A percentile compares a stretch with the other conserved stretches of the same genome.
Evolutionary conservation across 2,797 vertebrate species (phyloP).

Genomic region (Taenioides sp.): DNA sequence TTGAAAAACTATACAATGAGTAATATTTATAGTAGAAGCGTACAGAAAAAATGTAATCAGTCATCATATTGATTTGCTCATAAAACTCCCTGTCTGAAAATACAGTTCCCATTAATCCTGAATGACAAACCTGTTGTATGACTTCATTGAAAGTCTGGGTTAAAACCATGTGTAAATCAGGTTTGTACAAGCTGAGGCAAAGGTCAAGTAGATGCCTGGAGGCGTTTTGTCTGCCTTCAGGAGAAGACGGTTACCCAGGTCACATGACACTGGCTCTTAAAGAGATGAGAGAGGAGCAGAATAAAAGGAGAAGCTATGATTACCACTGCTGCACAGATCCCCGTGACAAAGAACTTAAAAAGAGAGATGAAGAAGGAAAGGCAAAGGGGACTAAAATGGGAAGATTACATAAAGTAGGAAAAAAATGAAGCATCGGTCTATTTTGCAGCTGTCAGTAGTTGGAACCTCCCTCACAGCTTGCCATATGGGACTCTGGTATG

Average conservation of each 20-base stretch:
- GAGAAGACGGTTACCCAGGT: constrained; percentile 48
- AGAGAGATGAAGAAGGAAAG: constrained; percentile 26
- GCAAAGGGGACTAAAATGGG: constrained; percentile 14
- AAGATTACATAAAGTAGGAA: constrained; percentile 2
- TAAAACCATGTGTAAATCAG: constrained; percentile 26
- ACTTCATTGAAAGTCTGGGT: constrained; percentile 29
- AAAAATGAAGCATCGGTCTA: constrained; percentile 21
- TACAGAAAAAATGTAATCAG: background rate
- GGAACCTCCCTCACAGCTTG: constrained; percentile 40
- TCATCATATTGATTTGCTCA: constrained; percentile 1
- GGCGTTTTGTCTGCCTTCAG: constrained; percentile 46
- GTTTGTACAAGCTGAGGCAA: constrained; percentile 43
- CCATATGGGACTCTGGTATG: constrained; percentile 64
- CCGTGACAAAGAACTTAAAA: constrained; percentile 27
- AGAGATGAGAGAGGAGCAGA: constrained; percentile 46
- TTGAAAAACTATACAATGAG: background rate
- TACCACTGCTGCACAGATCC: constrained; percentile 28
- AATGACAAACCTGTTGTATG: constrained; percentile 22
- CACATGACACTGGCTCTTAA: constrained; percentile 61
- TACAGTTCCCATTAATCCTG: background rate
- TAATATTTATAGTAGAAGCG: background rate
- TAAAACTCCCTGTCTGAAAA: background rate
- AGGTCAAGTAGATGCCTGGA: constrained; percentile 42
- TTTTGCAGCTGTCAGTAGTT: constrained; percentile 64
- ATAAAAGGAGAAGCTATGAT: constrained; percentile 45